Percentiles rank a stretch among this genome's conserved stretches.
These are phyloP conservation scores for Centropus bengalensis DNA, from an alignment of 2,113 vertebrate genomes.

Conservation along the genomic window DNA sequence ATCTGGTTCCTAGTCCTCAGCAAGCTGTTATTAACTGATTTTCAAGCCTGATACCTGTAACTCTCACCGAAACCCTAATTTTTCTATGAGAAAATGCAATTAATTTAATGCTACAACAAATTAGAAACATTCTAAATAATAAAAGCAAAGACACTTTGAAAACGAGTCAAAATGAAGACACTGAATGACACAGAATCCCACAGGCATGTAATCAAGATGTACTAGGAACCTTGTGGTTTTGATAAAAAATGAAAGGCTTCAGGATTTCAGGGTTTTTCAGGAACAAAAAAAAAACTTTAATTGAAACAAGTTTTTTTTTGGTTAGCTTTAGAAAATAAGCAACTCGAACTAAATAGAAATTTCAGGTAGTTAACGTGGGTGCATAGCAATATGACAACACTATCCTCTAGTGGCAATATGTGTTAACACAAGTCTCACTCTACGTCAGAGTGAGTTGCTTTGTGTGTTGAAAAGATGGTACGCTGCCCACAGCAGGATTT, in stretches of 20 bases:
- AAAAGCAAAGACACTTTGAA: not conserved
- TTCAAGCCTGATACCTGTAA: not conserved
- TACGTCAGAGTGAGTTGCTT: not conserved
- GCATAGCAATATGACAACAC: constrained; percentile 32
- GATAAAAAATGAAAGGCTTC: not conserved
- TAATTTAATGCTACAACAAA: not conserved
- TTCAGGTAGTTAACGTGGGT: not conserved
- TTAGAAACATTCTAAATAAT: not conserved
- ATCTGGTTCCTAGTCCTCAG: not conserved
- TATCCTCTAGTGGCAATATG: constrained; percentile 55
- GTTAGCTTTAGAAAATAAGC: not conserved
- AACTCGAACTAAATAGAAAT: not conserved
- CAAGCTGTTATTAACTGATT: not conserved
- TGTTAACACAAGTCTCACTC: not conserved
- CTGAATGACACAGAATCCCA: not conserved
- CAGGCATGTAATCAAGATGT: not conserved
- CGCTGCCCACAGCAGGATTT: not conserved
- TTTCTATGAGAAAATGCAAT: not conserved
- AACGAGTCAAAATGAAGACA: not conserved
- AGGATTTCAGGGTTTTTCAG: not conserved
- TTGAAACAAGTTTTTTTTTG: not conserved
- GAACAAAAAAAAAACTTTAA: not conserved
- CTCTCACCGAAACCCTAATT: not conserved
- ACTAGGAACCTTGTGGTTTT: not conserved
- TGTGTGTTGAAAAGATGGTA: not conserved